These are phyloP conservation scores for Anas platyrhynchos DNA, from an alignment of 2,113 vertebrate genomes.

Conservation along the genomic window DNA sequence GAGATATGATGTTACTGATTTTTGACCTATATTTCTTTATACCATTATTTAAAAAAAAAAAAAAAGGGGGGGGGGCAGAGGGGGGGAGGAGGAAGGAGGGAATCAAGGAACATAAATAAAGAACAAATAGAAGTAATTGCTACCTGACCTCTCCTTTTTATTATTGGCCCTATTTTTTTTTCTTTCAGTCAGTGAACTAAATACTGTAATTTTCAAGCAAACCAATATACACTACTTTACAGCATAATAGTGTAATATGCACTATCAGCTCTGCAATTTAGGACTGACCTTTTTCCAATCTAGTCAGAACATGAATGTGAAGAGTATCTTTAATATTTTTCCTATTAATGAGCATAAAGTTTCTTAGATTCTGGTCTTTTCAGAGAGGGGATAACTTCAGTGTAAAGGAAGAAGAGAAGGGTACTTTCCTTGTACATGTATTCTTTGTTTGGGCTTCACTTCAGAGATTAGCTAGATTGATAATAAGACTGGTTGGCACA, in stretches of 20 bases:
- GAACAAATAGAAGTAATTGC: neutral
- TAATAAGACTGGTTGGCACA: neutral
- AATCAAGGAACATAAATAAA: neutral
- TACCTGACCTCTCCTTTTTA: neutral
- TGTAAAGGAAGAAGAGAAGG: neutral
- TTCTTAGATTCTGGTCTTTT: neutral
- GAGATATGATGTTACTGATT: neutral
- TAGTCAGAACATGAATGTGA: neutral
- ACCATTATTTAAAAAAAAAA: neutral
- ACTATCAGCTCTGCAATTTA: constrained; percentile 28
- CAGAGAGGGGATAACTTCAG: neutral
- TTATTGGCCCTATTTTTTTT: neutral
- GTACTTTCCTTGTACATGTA: neutral
- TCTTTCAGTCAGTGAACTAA: neutral
- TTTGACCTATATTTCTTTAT: neutral
- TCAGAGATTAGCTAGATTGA: neutral
- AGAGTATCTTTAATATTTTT: neutral
- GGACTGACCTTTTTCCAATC: neutral
- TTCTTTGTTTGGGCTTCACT: neutral
- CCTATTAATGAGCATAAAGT: neutral
- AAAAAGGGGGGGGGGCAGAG: neutral
- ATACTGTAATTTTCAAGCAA: neutral
- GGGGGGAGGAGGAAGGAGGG: neutral
- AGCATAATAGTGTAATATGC: neutral
- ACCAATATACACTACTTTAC: neutral